Evolutionary conservation across 2,797 vertebrate genomes (phyloP), one percentile per base, ranked within the genome.

Genomic region (Sciurus vulgaris): DNA sequence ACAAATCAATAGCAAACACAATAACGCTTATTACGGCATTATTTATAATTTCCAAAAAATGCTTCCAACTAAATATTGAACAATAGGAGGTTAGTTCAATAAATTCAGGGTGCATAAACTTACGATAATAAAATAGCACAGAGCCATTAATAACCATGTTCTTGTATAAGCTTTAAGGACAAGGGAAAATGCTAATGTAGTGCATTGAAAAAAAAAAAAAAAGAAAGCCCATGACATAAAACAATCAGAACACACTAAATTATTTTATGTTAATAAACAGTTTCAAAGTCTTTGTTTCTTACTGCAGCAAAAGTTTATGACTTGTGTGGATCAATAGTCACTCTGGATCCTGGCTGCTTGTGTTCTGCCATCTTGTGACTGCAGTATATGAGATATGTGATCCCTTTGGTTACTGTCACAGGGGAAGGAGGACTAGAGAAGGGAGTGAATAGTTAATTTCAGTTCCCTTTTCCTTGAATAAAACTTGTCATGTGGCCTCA

Each of bases 11-110:
- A 20, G 8, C 73, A 85, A 87, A 54, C 47, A 93, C n/a, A 56
- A 56, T 17, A 18, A 94, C 47, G 9, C 38, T 94, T 54, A 67
- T 14, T 7, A 18, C 10, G 59, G 13, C 14, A 65, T 70, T 67
- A 47, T 77, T 93, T 67, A 35, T 73, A 51, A 73, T 91, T 89
- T 91, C 3, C 47, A 82, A 96, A 82, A 96, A 67, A 35, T 72
- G 85, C 15, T 92, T 70, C 44, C 67, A 70, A 88, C 20, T 38
- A 76, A 33, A 20, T 47, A 51, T 84, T 77, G 65, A 72, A 74
- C 38, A 87, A 88, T n/a, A 76, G 5, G 8, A 22, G 13, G 65
- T 72, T 65, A 59, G 38, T 65, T 85, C 4, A 65, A 38, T 74
- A 72, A 85, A 77, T 14, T 69, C 33, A n/a, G 28, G 47, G n/a